Conservation (phyloP, 2,113 vertebrate species). For the Tichodroma muraria region DNA sequence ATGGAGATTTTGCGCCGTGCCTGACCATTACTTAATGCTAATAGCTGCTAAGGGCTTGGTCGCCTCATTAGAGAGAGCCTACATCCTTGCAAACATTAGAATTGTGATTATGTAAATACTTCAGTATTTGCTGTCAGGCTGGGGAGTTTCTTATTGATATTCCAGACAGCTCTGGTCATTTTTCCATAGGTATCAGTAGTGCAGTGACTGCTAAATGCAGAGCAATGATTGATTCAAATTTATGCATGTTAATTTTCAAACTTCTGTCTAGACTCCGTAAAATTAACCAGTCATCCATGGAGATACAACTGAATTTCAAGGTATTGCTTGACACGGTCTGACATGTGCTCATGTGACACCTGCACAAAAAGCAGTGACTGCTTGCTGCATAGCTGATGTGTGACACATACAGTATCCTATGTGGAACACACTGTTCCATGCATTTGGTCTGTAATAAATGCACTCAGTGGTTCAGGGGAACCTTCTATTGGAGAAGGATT, state of each 20-base stretch:
- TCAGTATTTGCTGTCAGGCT: slow-evolving; percentile 25
- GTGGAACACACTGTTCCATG: not conserved
- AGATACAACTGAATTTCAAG: slow-evolving; percentile 23
- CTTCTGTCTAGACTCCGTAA: not conserved
- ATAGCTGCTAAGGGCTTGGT: not conserved
- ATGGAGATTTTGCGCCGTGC: not conserved
- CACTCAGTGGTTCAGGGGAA: not conserved
- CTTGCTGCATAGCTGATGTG: not conserved
- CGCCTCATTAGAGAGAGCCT: not conserved
- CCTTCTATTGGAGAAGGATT: not conserved
- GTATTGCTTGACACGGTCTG: not conserved
- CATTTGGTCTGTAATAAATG: not conserved
- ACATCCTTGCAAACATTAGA: not conserved
- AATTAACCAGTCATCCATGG: slow-evolving; percentile 35
- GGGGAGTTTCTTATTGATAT: slow-evolving; percentile 37
- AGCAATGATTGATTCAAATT: slow-evolving; percentile 58
- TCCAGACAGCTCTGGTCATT: slow-evolving; percentile 26
- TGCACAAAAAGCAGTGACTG: not conserved
- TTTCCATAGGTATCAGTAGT: slow-evolving; percentile 49
- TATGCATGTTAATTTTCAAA: slow-evolving; percentile 56
- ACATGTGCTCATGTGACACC: not conserved
- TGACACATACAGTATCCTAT: not conserved
- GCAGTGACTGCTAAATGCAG: slow-evolving; percentile 24
- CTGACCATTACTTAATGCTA: slow-evolving; percentile 5
- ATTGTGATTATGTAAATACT: slow-evolving; percentile 13